Base-by-base conservation (phyloP, 1,140 invertebrate genomes). In the Drosophila funebris region DNA sequence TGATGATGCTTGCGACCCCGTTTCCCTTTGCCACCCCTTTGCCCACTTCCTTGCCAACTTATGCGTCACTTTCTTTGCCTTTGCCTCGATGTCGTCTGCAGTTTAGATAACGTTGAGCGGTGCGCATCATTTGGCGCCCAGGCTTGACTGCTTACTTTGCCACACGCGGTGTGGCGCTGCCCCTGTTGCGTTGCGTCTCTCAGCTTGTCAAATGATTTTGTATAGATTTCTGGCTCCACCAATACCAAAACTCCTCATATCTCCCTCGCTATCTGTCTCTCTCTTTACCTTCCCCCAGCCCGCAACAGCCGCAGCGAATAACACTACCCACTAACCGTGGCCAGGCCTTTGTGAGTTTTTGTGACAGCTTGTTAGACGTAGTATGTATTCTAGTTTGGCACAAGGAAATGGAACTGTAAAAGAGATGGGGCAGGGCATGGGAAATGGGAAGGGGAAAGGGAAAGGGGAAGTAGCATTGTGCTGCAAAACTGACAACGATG, bases 361-460 rank as follows among this genome's bases (percentile, higher is more conserved):
- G 82, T 85, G 82, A 78, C 83, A 85, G 82, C 82, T 85, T 85
- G 82, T 85, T 85, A 87, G 82, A 85, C 78, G 83, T 77, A 73
- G 76, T 71, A 68, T 82, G 56, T 68, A 68, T 68, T 60, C 70
- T 69, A 73, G 63, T 54, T 60, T 43, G 36, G 7, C 31, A 27
- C 43, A n/a, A n/a, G n/a, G n/a, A n/a, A n/a, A n/a, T n/a, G n/a
- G n/a, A n/a, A 14, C 29, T 39, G 36, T n/a, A 39, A 39, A 39
- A 14, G 36, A 14, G 16, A 7, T n/a, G 8, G 16, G 20, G 1
- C 5, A 8, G 36, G 14, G 29, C 20, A 18, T 14, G 20, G 20
- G 18, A 20, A 80, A 54, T 7, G 27, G 46, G 43, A 78, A 48
- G 27, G 48, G 68, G 50, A 46, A 61, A 37, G 22, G 14, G 43